A percentile compares a stretch with the other conserved stretches of the same genome.
Conservation (phyloP, 64 coral and sea anemone species). For the Montipora foliosa region DNA sequence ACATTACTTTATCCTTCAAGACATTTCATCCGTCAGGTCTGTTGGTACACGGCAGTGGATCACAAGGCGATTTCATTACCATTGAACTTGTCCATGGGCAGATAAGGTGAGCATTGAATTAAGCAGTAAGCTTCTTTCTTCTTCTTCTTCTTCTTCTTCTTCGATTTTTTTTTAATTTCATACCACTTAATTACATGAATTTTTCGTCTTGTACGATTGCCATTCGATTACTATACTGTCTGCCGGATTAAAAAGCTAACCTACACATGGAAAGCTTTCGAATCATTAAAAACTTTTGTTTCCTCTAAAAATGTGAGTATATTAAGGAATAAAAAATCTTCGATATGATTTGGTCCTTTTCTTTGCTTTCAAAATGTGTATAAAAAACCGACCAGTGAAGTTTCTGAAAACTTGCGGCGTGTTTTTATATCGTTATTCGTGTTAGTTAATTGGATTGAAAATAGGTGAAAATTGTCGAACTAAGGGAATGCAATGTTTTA, state of each 20-base stretch:
- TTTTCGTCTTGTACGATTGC: background rate
- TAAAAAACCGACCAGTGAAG: no score
- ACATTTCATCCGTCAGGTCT: slow-evolving; percentile 82
- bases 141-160: no score
- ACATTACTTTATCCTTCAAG: slow-evolving; percentile 83
- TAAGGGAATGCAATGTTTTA: slow-evolving; percentile 35
- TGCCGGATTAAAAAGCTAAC: no score
- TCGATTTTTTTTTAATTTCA: no score
- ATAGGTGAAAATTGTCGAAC: slow-evolving; percentile 26
- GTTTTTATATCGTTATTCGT: background rate
- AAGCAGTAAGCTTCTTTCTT: background rate
- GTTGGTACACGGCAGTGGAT: slow-evolving; percentile 73
- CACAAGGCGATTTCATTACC: slow-evolving; percentile 80
- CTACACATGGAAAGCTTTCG: no score
- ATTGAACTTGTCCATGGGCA: slow-evolving; percentile 85
- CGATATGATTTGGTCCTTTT: background rate
- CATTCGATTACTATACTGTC: no score
- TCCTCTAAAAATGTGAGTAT: background rate
- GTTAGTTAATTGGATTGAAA: slow-evolving; percentile 1
- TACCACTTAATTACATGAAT: background rate
- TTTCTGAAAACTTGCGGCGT: no score
- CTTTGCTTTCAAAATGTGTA: background rate
- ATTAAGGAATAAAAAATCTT: no score
- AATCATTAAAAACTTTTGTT: background rate
- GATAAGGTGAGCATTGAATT: slow-evolving; percentile 50